Percentiles rank a stretch among this genome's conserved stretches.
phyloP scores from a whole-genome alignment of 2,797 vertebrate genomes.

The Eulemur rubriventer region DNA sequence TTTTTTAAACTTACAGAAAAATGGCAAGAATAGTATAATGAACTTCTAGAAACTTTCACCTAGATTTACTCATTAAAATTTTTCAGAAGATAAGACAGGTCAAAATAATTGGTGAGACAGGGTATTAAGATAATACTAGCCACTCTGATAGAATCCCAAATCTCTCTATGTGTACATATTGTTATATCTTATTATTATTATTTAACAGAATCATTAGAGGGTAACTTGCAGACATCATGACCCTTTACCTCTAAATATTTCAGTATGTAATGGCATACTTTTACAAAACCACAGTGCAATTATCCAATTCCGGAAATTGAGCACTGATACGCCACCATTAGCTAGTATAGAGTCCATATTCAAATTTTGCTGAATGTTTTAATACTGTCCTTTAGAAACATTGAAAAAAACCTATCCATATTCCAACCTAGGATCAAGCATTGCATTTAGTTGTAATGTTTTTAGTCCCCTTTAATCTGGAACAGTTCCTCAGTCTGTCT shows the following conservation, averaged over 20 bases:
- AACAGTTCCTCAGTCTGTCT: not conserved
- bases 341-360: conserved; percentile 15
- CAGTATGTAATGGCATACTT: conserved; percentile 52
- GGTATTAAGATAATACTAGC: not conserved
- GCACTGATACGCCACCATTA: conserved; percentile 3
- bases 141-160: not conserved
- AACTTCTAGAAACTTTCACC: conserved; percentile 24
- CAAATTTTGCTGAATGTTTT: conserved; percentile 47
- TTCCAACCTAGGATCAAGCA: not conserved
- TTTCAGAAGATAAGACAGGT: not conserved
- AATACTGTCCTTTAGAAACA: conserved; percentile 32
- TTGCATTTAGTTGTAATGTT: not conserved
- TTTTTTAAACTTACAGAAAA: conserved; percentile 15
- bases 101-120: not conserved
- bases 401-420: not conserved
- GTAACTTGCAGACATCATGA: conserved; percentile 29
- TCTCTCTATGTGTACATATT: not conserved
- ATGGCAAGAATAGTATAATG: not conserved
- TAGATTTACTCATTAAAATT: conserved; percentile 34
- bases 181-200: not conserved
- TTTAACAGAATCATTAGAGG: conserved; percentile 51
- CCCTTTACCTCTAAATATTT: conserved; percentile 64
- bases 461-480: conserved; percentile 9
- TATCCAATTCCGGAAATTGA: conserved; percentile 57
- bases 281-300: conserved; percentile 58